Percentiles rank a stretch among this genome's conserved stretches.
Evolutionary conservation across 1,140 invertebrate species (phyloP).

Genomic region (Anastatus disparis): DNA sequence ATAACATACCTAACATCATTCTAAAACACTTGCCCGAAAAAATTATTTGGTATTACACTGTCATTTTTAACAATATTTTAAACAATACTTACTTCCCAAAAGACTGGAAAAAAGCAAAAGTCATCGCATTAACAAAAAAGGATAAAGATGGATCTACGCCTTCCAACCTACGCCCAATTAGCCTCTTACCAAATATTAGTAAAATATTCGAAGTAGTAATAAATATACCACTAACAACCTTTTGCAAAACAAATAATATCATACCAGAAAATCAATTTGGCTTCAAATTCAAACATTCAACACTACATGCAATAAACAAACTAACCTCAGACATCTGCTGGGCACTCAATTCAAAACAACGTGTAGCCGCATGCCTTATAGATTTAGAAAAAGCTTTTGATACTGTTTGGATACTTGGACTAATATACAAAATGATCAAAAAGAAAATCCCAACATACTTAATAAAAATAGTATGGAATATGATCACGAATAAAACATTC

Average conservation of each 20-base stretch:
- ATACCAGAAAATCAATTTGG: slow-evolving; percentile 44
- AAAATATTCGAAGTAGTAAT: slow-evolving; percentile 46
- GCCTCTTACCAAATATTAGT: slow-evolving; percentile 50
- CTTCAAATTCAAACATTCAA: slow-evolving; percentile 41
- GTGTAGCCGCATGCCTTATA: neutral
- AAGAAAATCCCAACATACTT: neutral
- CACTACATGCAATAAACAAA: slow-evolving; percentile 34
- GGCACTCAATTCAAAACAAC: slow-evolving; percentile 41
- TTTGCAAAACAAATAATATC: slow-evolving; percentile 39
- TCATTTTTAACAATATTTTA: neutral
- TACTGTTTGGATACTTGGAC: neutral
- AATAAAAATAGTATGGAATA: neutral
- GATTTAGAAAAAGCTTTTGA: neutral
- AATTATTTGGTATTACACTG: neutral
- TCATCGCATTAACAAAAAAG: neutral
- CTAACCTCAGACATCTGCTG: slow-evolving; percentile 24
- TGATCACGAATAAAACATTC: neutral
- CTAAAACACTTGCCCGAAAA: neutral
- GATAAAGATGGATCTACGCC: neutral
- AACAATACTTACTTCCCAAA: neutral
- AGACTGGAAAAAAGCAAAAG: slow-evolving; percentile 8
- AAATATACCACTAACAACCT: neutral
- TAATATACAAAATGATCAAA: neutral
- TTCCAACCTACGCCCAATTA: slow-evolving; percentile 48
- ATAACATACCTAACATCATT: slow-evolving; percentile 1